A percentile compares a stretch with the other conserved stretches of the same genome.
Evolutionary conservation across 2,888 invertebrate species (phyloP).

Genomic region (Crioceris asparagi): DNA sequence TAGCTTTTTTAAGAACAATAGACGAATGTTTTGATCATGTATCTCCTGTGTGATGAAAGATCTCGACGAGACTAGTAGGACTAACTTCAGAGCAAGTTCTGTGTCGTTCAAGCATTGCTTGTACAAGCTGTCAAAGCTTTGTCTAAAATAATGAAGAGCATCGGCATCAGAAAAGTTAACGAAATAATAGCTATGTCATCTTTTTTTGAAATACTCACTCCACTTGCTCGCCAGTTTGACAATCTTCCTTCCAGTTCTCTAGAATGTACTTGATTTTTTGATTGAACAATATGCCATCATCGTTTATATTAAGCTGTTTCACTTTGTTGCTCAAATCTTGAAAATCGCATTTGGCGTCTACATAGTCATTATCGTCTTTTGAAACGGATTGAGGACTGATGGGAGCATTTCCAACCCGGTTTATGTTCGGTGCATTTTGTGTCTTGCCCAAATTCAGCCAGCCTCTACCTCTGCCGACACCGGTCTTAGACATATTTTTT

Average conservation of each 20-base stretch:
- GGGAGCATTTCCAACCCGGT: slow-evolving; percentile 8
- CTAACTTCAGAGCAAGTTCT: slow-evolving; percentile 30
- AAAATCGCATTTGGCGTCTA: slow-evolving; percentile 16
- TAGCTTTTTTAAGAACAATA: slow-evolving; percentile 28
- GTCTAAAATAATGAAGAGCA: slow-evolving; percentile 25
- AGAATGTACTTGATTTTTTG: slow-evolving; percentile 32
- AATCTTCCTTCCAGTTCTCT: slow-evolving; percentile 28
- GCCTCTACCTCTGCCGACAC: slow-evolving; percentile 23
- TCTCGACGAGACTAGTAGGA: slow-evolving; percentile 30
- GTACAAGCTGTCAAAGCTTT: slow-evolving; percentile 30
- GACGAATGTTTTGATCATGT: slow-evolving; percentile 22
- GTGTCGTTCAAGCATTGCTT: slow-evolving; percentile 28
- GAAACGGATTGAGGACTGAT: slow-evolving; percentile 5
- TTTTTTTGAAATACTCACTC: slow-evolving; percentile 32
- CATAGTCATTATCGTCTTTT: slow-evolving; percentile 12
- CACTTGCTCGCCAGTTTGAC: slow-evolving; percentile 27
- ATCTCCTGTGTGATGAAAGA: slow-evolving; percentile 27
- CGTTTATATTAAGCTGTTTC: slow-evolving; percentile 28
- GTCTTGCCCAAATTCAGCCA: slow-evolving; percentile 23
- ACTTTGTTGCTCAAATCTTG: slow-evolving; percentile 25
- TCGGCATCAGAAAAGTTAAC: too few relatives aligned
- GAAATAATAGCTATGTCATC: too few relatives aligned
- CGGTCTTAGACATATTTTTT: slow-evolving; percentile 17
- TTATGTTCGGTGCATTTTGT: slow-evolving; percentile 11
- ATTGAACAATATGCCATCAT: slow-evolving; percentile 36